Evolutionary conservation across 2,888 invertebrate species (phyloP), one percentile per base, ranked within the genome.

Genomic region (Tubulanus polymorphus): DNA sequence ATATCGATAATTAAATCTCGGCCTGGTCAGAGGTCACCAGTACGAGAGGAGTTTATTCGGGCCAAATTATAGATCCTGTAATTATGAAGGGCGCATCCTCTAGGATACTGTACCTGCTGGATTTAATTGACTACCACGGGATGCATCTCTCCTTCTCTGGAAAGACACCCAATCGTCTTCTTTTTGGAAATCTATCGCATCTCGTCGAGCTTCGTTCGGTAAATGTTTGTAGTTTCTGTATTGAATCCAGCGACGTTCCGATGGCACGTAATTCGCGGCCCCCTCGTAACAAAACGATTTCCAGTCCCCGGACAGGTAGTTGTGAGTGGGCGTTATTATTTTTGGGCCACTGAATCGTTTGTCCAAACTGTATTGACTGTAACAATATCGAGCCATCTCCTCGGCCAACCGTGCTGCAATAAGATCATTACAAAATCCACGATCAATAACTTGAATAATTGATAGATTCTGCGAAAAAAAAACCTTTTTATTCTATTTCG

Each of bases 121-220:
- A 5, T 27, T 15, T 10, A 47, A 15, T 20, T 20, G 15, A 41
- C 49, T 57, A 73, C 73, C 72, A 48, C 64, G 63, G 0, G 73
- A 71, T 3, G 70, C 66, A 56, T 74, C 74, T 46, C 73, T 59
- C 53, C 68, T 64, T 41, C 64, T 57, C 60, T 66, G 67, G 51
- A 73, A 74, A 1, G 62, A 57, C 12, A 70, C 68, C 61, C 65
- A 74, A 28, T 71, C 64, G 35, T 72, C 71, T 49, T 73, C 73
- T n/a, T 69, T 69, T 41, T 70, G 68, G 56, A 73, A 67, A 47
- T 72, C 68, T n/a, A 69, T 71, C 3, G 71, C 72, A 58, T 73
- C 73, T 49, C 71, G 57, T 30, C 63, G 63, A 10, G 71, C 63
- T 37, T 60, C 63, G 3, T 65, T 52, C 18, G 74, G 74, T 27